Percentiles rank a stretch among this genome's conserved stretches.
Evolutionary conservation across 2,888 invertebrate genomes (phyloP).

Genomic region (Autographa pulchrina): DNA sequence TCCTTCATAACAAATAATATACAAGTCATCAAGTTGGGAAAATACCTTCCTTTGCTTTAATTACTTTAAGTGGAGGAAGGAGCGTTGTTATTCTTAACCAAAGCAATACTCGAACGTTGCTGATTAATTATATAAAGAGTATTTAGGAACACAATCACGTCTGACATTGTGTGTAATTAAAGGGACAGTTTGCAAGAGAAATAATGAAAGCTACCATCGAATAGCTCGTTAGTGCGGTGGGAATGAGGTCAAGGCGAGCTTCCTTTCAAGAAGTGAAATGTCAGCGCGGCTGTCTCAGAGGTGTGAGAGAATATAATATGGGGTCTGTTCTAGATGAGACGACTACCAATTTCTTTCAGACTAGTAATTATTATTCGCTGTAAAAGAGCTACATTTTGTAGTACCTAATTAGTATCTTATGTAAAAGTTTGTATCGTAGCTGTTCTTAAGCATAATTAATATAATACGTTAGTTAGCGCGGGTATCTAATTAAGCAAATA

Average conservation of each 20-base stretch:
- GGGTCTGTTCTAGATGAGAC: conserved; percentile 27
- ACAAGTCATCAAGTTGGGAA: conserved; percentile 23
- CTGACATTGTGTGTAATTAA: conserved; percentile 72
- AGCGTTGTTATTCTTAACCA: conserved; percentile 35
- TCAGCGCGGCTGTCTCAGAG: conserved; percentile 51
- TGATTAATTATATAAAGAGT: conserved; percentile 47
- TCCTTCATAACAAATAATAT: conserved; percentile 41
- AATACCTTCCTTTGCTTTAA: conserved; percentile 39
- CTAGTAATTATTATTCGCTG: neutral
- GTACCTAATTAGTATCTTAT: neutral
- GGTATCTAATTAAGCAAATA: conserved; percentile 50
- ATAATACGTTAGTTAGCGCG: conserved; percentile 28
- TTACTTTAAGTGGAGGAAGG: conserved; percentile 9
- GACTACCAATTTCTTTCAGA: conserved; percentile 1
- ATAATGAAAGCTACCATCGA: conserved; percentile 76
- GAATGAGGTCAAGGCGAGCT: conserved; percentile 71
- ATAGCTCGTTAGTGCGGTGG: conserved; percentile 74
- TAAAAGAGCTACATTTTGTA: neutral
- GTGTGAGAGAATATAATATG: conserved; percentile 53
- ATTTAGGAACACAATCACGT: conserved; percentile 73
- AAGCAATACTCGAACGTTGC: conserved; percentile 29
- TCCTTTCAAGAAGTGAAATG: conserved; percentile 59
- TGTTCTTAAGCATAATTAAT: conserved; percentile 7
- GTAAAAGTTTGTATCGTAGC: neutral
- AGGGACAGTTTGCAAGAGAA: conserved; percentile 71